A percentile compares a stretch with the other conserved stretches of the same genome.
Conservation (phyloP, 2,113 vertebrate genomes). For the Semnopithecus entellus region DNA sequence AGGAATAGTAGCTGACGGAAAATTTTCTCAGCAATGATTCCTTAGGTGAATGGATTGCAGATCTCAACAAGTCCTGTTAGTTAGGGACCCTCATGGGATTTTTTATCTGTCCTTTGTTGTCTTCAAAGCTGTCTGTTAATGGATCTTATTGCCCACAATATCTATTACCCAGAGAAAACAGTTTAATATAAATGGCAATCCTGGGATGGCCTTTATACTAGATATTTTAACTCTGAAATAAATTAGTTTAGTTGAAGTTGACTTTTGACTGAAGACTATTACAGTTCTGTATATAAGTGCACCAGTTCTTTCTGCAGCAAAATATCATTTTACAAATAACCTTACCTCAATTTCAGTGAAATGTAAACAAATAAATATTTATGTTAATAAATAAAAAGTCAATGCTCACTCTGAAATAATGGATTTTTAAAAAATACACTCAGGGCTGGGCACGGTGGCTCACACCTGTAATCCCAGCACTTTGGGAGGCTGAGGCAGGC, state of each 20-base stretch:
- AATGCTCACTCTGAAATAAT: background rate
- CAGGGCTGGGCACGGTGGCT: background rate
- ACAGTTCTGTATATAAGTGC: background rate
- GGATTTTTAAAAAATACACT: background rate
- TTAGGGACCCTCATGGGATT: background rate
- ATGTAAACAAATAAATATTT: background rate
- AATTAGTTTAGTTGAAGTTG: background rate
- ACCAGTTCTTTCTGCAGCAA: background rate
- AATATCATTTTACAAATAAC: background rate
- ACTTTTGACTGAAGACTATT: background rate
- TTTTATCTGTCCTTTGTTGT: background rate
- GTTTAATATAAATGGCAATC: background rate
- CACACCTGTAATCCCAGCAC: too few relatives aligned
- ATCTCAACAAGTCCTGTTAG: background rate
- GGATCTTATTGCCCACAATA: background rate
- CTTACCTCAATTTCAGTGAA: background rate
- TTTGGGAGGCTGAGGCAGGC: too few relatives aligned
- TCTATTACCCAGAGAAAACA: background rate
- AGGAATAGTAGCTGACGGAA: too few relatives aligned
- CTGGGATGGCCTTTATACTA: background rate
- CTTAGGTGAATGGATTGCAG: background rate
- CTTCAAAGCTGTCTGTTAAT: background rate
- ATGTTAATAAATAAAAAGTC: background rate
- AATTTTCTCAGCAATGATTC: background rate
- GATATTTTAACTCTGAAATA: background rate